phyloP scores from a whole-genome alignment of 1,140 invertebrate genomes.

The Drosophila trapezifrons region DNA sequence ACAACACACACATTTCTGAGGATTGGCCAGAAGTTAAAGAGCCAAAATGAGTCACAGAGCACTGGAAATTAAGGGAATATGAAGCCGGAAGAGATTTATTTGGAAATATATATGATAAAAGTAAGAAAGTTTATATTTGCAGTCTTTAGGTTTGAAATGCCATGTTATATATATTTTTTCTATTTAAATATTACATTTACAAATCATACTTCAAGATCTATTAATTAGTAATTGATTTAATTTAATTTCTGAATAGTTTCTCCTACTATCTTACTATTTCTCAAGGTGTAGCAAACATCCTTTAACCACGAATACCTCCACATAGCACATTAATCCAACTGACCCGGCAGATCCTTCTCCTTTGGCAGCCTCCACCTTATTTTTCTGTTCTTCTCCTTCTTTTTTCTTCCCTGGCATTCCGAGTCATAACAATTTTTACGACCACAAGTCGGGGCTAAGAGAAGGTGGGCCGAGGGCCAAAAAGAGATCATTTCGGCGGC shows the following conservation, averaged over 20 bases:
- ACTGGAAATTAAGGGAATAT: not conserved
- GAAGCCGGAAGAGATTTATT: fast-evolving
- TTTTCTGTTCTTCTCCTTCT: not conserved
- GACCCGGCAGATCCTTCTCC: slow-evolving; percentile 16
- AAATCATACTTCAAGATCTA: too few relatives aligned
- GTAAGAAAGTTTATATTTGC: too few relatives aligned
- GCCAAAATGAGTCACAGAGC: slow-evolving; percentile 10
- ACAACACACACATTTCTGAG: slow-evolving; percentile 9
- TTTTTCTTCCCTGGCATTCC: slow-evolving; percentile 20
- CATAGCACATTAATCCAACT: slow-evolving; percentile 5
- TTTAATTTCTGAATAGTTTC: not conserved
- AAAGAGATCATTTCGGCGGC: slow-evolving; percentile 45
- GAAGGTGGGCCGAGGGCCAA: slow-evolving; percentile 1
- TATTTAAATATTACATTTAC: too few relatives aligned
- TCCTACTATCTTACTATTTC: not conserved
- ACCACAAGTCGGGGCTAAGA: slow-evolving; percentile 6
- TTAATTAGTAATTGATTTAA: too few relatives aligned
- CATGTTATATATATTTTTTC: too few relatives aligned
- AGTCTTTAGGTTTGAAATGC: too few relatives aligned
- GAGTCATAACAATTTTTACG: slow-evolving; percentile 58
- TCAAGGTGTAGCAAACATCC: slow-evolving; percentile 7
- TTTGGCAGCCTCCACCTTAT: not conserved
- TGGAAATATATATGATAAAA: not conserved
- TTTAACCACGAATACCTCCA: slow-evolving; percentile 1
- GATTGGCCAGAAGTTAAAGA: slow-evolving; percentile 8